phyloP scores from a whole-genome alignment of 2,113 vertebrate species.

The Amphilophus citrinellus region DNA sequence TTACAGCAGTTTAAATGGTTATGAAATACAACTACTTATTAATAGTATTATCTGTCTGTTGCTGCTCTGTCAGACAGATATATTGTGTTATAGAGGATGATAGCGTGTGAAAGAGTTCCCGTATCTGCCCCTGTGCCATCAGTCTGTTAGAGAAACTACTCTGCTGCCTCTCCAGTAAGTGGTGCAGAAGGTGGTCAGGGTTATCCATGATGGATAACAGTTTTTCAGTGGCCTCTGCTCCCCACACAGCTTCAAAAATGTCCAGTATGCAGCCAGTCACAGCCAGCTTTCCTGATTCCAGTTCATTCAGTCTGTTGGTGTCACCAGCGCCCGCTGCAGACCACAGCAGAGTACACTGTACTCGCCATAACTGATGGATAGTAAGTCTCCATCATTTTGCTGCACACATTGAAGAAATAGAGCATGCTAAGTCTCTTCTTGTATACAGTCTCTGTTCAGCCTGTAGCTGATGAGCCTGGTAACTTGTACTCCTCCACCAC shows the following conservation, averaged over 20 bases:
- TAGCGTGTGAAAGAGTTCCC: neutral
- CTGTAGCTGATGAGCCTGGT: too few species aligned
- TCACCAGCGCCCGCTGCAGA: neutral
- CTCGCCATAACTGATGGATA: neutral
- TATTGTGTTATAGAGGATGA: neutral
- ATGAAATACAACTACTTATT: neutral
- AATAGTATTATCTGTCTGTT: neutral
- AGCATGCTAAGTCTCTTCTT: neutral
- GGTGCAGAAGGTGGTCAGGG: too few species aligned
- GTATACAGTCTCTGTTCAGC: neutral
- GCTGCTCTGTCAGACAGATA: neutral
- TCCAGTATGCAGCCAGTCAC: neutral
- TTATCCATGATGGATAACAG: too few species aligned
- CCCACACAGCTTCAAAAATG: too few species aligned
- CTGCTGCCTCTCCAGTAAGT: too few species aligned
- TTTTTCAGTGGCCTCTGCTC: too few species aligned
- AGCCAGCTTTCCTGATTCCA: neutral
- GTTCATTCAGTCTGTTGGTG: neutral
- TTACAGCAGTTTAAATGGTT: neutral
- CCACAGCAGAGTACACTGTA: slow-evolving; percentile 3
- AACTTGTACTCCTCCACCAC: too few species aligned
- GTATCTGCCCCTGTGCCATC: too few species aligned
- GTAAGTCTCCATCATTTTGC: neutral
- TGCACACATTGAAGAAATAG: neutral
- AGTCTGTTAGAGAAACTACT: too few species aligned